A percentile compares a stretch with the other conserved stretches of the same genome.
Evolutionary conservation across 2,797 vertebrate species (phyloP).

Genomic region (Alexandromys oeconomus): DNA sequence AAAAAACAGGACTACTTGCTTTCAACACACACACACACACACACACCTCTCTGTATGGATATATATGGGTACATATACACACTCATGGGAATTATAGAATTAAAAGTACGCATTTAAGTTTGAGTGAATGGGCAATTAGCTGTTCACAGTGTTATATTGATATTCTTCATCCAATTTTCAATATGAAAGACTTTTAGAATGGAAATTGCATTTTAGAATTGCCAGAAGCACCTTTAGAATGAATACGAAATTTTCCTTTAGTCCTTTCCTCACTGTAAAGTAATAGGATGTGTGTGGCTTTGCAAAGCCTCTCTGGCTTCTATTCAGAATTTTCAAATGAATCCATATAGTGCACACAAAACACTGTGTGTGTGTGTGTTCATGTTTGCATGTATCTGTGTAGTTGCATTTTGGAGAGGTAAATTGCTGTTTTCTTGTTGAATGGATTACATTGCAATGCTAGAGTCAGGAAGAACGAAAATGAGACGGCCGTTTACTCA

Average conservation of each 20-base stretch:
- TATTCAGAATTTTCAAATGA: slow-evolving; percentile 27
- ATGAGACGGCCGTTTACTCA: neutral
- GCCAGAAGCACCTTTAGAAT: slow-evolving; percentile 22
- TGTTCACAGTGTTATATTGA: slow-evolving; percentile 34
- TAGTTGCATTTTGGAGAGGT: neutral
- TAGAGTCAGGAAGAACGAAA: neutral
- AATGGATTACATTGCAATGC: neutral
- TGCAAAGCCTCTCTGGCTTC: neutral
- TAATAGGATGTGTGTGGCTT: slow-evolving; percentile 36
- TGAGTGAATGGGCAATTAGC: neutral
- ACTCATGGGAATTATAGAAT: slow-evolving; percentile 27
- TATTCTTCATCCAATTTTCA: slow-evolving; percentile 27
- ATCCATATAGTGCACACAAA: neutral
- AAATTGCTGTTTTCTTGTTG: neutral
- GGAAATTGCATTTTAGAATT: slow-evolving; percentile 37
- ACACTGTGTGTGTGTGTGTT: neutral
- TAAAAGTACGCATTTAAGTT: slow-evolving; percentile 10
- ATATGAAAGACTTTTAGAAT: slow-evolving; percentile 38
- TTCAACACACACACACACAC: neutral
- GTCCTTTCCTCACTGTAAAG: neutral
- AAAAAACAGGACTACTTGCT: neutral
- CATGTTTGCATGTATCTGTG: neutral
- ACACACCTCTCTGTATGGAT: neutral
- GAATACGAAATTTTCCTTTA: slow-evolving; percentile 25
- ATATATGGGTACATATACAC: neutral